Conservation (phyloP, 2,797 vertebrate genomes). For the Apogon hyalosoma region DNA sequence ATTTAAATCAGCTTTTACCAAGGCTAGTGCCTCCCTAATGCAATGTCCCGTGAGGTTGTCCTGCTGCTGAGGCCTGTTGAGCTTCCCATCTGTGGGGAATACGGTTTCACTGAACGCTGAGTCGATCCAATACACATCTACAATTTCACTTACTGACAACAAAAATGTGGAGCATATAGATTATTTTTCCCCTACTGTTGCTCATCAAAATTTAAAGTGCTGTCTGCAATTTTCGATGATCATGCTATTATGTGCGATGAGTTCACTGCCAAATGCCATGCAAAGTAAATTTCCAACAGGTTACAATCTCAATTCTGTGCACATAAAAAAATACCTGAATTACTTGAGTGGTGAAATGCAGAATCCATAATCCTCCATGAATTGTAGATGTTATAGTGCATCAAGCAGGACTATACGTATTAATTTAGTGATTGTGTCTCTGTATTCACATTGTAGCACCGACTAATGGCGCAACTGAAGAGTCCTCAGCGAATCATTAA, state of each 20-base stretch:
- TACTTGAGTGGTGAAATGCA: constrained; percentile 41
- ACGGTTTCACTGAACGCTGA: neutral
- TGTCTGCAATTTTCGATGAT: constrained; percentile 30
- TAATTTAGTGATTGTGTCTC: constrained; percentile 58
- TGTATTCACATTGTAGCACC: constrained; percentile 32
- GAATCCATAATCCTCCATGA: constrained; percentile 47
- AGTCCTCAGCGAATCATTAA: constrained; percentile 31
- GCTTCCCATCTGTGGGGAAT: constrained; percentile 38
- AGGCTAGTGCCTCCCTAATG: constrained; percentile 16
- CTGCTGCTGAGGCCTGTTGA: constrained; percentile 17
- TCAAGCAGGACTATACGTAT: constrained; percentile 52
- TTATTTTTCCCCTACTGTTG: constrained; percentile 12
- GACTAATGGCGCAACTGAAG: constrained; percentile 44
- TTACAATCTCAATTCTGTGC: constrained; percentile 26
- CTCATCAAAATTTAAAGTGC: constrained; percentile 20
- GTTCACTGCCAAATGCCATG: constrained; percentile 33
- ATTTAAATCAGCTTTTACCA: constrained; percentile 30
- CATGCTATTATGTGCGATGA: constrained; percentile 33
- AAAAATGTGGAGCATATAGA: neutral
- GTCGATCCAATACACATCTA: constrained; percentile 5
- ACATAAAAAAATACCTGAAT: constrained; percentile 39
- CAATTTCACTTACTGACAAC: neutral
- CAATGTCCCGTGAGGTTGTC: constrained; percentile 18
- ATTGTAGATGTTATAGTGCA: constrained; percentile 55
- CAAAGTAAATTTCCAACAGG: constrained; percentile 42